Percentiles rank a stretch among this genome's conserved stretches.
These are phyloP conservation scores for Platycheirus rosarum DNA, from an alignment of 2,888 invertebrate genomes.

Conservation along the genomic window DNA sequence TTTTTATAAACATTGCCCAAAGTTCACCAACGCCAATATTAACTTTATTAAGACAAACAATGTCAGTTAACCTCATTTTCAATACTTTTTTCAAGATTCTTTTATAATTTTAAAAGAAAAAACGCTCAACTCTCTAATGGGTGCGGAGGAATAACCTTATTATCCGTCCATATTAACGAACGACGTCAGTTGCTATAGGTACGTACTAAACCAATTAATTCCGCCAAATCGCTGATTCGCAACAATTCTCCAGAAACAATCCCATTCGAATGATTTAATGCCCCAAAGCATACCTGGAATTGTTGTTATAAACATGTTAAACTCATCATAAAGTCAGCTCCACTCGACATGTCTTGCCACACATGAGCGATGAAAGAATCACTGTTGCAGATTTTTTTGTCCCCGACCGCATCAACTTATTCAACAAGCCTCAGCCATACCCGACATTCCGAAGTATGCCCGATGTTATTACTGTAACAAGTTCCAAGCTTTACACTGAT, in stretches of 20 bases:
- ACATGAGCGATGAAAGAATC: constrained; percentile 70
- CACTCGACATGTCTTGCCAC: constrained; percentile 71
- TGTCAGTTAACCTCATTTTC: too few relatives aligned
- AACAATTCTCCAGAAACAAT: constrained; percentile 43
- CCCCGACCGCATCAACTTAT: neutral
- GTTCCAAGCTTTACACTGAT: constrained; percentile 43
- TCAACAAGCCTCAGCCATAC: constrained; percentile 37
- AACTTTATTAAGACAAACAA: too few relatives aligned
- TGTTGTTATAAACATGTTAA: constrained; percentile 73
- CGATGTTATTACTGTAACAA: constrained; percentile 43
- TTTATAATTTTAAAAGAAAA: too few relatives aligned
- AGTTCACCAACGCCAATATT: too few relatives aligned
- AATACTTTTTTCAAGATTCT: too few relatives aligned
- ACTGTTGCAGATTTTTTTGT: constrained; percentile 31
- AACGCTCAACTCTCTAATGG: too few relatives aligned
- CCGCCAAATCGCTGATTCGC: constrained; percentile 48
- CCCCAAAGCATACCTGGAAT: constrained; percentile 63
- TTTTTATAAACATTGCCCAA: too few relatives aligned
- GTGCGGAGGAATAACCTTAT: constrained; percentile 25
- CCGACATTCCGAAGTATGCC: constrained; percentile 39
- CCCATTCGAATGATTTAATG: constrained; percentile 67
- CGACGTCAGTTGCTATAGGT: too few relatives aligned
- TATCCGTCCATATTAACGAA: too few relatives aligned
- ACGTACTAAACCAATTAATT: constrained; percentile 68
- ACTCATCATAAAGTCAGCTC: constrained; percentile 73